Evolutionary conservation across 2,797 vertebrate genomes (phyloP), one percentile per base, ranked within the genome.

Genomic region (Trachops cirrhosus): DNA sequence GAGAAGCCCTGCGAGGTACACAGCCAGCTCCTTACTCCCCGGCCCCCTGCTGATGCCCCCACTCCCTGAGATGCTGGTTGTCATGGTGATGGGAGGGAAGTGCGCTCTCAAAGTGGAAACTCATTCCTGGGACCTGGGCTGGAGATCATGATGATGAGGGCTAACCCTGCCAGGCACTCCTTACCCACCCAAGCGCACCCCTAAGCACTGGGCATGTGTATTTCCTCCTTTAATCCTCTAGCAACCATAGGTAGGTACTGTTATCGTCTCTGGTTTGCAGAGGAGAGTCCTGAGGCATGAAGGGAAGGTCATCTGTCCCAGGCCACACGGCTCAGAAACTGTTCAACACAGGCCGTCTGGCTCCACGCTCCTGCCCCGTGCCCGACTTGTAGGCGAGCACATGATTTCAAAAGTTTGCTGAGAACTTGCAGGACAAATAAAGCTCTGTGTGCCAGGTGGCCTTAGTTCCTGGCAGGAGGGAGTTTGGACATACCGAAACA

Each of bases 21-120:
- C 14, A 29, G 59, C 32, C 5, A 3, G 84, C 59, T 79, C 54
- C 73, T 78, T 39, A 75, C n/a, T 64, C 77, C 82, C 75, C 29
- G 24, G 68, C 44, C 52, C 78, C 46, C 21, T 9, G 73, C 48
- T 29, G 83, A 77, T 91, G 89, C 41, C 57, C 93, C 82, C 24
- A 22, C 62, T 68, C 29, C 24, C 8, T 59, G 83, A 94, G 86
- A 94, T 83, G 89, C 5, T 37, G 37, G 93, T 90, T 94, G 92
- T 96, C 92, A 96, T 71, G 87, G 97, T 67, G 92, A 96, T 71
- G 54, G 91, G 70, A 91, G 73, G 50, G 89, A 9, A 12, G 52
- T 16, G 62, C 74, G 71, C 39, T 75, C 64, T 90, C 16, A 11
- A 15, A 93, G 46, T 1, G 9, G 37, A 79, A 50, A 48, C 79